Conservation (phyloP, 2,888 invertebrate genomes). For the Hoplodrina blanda region DNA sequence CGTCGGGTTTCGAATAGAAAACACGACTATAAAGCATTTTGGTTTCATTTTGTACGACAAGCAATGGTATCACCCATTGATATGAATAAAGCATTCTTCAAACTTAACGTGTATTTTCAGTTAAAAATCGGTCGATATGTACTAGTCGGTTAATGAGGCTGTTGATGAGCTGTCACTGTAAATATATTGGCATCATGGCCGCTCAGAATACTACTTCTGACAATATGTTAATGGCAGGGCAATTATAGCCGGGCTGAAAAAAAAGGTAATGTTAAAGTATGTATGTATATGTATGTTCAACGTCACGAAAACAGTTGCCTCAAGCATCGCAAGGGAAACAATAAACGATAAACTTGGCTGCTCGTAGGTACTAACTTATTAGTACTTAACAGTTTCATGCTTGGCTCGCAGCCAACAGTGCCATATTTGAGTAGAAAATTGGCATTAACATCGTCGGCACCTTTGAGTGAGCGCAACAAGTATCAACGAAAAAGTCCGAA, state of each 20-base stretch:
- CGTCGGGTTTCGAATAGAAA: too few relatives aligned
- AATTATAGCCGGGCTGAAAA: neutral
- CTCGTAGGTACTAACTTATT: too few relatives aligned
- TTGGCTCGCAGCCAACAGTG: constrained; percentile 32
- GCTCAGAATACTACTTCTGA: too few relatives aligned
- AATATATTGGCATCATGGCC: neutral
- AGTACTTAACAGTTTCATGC: neutral
- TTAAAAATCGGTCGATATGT: too few relatives aligned
- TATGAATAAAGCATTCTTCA: too few relatives aligned
- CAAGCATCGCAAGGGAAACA: constrained; percentile 1
- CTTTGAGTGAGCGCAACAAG: constrained; percentile 48
- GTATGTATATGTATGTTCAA: too few relatives aligned
- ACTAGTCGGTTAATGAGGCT: neutral
- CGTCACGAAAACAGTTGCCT: neutral
- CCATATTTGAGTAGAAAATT: constrained; percentile 15
- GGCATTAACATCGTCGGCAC: neutral
- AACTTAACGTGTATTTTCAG: too few relatives aligned
- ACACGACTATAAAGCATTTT: too few relatives aligned
- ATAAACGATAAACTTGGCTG: constrained; percentile 39
- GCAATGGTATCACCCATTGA: too few relatives aligned
- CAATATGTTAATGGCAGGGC: neutral
- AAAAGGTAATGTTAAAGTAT: neutral
- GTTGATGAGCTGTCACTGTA: neutral
- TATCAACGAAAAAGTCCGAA: constrained; percentile 11
- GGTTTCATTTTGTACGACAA: too few relatives aligned